Conservation (phyloP, 2,113 vertebrate genomes). For the Megatriorchis doriae region DNA sequence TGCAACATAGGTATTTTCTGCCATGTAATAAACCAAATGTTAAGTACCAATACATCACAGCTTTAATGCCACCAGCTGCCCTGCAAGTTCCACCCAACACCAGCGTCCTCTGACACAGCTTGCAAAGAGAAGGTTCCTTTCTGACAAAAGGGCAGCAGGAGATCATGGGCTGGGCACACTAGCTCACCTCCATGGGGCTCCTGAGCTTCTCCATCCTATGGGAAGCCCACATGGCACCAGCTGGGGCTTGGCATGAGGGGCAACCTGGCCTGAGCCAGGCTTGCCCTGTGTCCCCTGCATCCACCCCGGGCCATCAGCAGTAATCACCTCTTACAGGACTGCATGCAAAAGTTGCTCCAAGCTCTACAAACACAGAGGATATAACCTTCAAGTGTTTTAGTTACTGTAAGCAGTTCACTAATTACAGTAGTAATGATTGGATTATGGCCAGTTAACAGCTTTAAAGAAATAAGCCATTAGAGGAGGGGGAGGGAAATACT, state of each 20-base stretch:
- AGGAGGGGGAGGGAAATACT: neutral
- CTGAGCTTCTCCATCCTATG: neutral
- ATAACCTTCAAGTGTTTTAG: neutral
- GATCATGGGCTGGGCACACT: neutral
- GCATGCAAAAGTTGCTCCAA: neutral
- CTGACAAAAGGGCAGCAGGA: neutral
- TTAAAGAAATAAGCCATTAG: constrained; percentile 15
- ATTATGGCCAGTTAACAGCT: constrained; percentile 40
- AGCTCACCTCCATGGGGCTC: neutral
- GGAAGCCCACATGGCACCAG: accelerated
- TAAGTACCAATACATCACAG: neutral
- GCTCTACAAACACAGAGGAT: neutral
- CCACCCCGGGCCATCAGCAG: neutral
- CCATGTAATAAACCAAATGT: neutral
- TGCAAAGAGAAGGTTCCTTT: neutral
- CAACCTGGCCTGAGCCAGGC: neutral
- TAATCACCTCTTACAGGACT: neutral
- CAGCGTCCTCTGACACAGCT: neutral
- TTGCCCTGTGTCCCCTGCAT: neutral
- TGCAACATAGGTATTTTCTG: neutral
- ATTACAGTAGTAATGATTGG: constrained; percentile 52
- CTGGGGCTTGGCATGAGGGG: neutral
- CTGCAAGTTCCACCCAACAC: neutral
- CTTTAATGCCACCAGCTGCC: neutral
- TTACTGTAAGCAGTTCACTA: constrained; percentile 48